Evolutionary conservation across 2,113 vertebrate genomes (phyloP), one percentile per base, ranked within the genome.

Genomic region (Plecturocebus donacophilus): DNA sequence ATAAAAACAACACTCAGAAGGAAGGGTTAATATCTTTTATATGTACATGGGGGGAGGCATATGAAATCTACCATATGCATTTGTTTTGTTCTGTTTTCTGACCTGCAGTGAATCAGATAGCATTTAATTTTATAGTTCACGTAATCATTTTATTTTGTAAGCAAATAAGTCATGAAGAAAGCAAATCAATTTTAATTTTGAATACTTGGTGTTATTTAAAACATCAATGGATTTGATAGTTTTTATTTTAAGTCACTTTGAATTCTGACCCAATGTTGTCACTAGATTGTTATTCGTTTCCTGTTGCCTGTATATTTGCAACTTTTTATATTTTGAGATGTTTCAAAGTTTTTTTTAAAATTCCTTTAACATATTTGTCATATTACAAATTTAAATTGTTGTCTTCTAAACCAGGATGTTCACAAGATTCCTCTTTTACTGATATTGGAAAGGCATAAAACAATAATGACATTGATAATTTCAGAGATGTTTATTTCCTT

Each of bases 241-340:
- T 95, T 95, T 96, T 91, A 92, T 70, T 96, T 76, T 54, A 90
- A 93, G 45, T 1, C 86, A 79, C 1, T 5, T 0, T 85, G 84
- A 66, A 54, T 97, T 97, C 35, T 97, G 93, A 98, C 84, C 45
- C 52, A 73, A 20, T 95, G 98, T 66, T 98, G 76, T 93, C 79
- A 94, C 8, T 80, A 71, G 3, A 16, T 30, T 89, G 17, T 87
- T 97, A 71, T 20, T 0, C 23, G 32, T 96, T 95, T 95, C 17
- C 85, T 32, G 4, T 56, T 68, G 96, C 0, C 77, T 19, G 1
- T 73, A 42, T 79, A 25, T 92, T 95, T 81, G 45, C 30, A 95
- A 35, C 27, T 93, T 96, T 47, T 71, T 61, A 76, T 1, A 8
- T 79, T 25, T 94, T 84, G 81, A 95, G 52, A 4, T 96, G 7